A percentile compares a stretch with the other conserved stretches of the same genome.
Evolutionary conservation across 2,888 invertebrate genomes (phyloP).

Genomic region (Caenorhabditis uteleia): DNA sequence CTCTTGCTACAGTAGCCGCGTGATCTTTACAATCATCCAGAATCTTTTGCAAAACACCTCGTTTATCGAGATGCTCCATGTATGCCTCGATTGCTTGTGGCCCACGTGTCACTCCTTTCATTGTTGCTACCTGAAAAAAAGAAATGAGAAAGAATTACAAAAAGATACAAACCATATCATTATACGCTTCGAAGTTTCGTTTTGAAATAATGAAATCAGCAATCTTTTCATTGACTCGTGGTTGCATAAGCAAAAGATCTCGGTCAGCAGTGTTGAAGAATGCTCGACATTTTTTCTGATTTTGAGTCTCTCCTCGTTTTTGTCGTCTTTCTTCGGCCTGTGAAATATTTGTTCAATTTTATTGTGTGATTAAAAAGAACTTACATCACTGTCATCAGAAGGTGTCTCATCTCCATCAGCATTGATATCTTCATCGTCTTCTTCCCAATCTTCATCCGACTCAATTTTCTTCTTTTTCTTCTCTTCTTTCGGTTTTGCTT

Average conservation of each 20-base stretch:
- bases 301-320: constrained; percentile 23
- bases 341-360: too few species aligned
- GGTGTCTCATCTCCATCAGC: constrained; percentile 41
- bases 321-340: constrained; percentile 41
- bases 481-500: constrained; percentile 8
- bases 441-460: constrained; percentile 40
- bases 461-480: constrained; percentile 28
- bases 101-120: constrained; percentile 42
- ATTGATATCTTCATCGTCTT: constrained; percentile 28
- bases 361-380: constrained; percentile 12
- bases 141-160: neutral
- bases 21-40: constrained; percentile 59
- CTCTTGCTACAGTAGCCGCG: constrained; percentile 36
- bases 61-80: constrained; percentile 57
- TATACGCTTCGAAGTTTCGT: constrained; percentile 36
- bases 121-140: constrained; percentile 7
- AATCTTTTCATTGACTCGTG: constrained; percentile 50
- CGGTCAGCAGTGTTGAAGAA: constrained; percentile 44
- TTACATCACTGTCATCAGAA: constrained; percentile 44
- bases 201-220: constrained; percentile 36
- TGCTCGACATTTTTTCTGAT: constrained; percentile 28
- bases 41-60: constrained; percentile 57
- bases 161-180: constrained; percentile 28
- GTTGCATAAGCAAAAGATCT: constrained; percentile 38
- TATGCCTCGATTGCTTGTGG: constrained; percentile 47